phyloP scores from a whole-genome alignment of 2,113 vertebrate genomes.

The Nematolebias whitei region DNA sequence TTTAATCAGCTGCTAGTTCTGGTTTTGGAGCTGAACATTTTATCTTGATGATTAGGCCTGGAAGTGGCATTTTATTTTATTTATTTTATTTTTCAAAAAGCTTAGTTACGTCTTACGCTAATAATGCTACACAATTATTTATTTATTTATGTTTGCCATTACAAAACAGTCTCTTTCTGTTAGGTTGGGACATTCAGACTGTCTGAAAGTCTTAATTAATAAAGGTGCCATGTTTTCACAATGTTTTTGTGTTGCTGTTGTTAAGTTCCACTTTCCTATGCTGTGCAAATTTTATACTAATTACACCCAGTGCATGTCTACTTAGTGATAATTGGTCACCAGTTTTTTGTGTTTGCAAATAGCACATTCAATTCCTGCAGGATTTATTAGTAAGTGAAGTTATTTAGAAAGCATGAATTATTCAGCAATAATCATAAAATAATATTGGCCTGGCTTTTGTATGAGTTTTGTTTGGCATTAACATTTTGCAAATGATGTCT shows the following conservation, averaged over 20 bases:
- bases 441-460: not conserved
- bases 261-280: not conserved
- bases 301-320: not conserved
- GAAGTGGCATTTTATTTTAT: too few relatives aligned
- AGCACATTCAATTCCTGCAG: not conserved
- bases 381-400: constrained; percentile 3
- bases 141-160: not conserved
- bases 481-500: not conserved
- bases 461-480: not conserved
- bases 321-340: constrained; percentile 8
- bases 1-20: too few relatives aligned
- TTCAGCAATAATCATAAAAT: not conserved
- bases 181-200: not conserved
- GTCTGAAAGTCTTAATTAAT: not conserved
- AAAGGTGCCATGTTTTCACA: not conserved
- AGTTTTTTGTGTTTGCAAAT: constrained; percentile 8
- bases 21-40: too few relatives aligned
- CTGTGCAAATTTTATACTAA: constrained; percentile 5
- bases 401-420: not conserved
- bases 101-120: not conserved
- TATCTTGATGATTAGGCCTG: too few relatives aligned
- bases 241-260: not conserved
- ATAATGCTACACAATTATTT: not conserved
- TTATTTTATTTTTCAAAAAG: not conserved
- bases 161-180: not conserved